phyloP scores from a whole-genome alignment of 2,888 invertebrate genomes.

The Oligia latruncula region DNA sequence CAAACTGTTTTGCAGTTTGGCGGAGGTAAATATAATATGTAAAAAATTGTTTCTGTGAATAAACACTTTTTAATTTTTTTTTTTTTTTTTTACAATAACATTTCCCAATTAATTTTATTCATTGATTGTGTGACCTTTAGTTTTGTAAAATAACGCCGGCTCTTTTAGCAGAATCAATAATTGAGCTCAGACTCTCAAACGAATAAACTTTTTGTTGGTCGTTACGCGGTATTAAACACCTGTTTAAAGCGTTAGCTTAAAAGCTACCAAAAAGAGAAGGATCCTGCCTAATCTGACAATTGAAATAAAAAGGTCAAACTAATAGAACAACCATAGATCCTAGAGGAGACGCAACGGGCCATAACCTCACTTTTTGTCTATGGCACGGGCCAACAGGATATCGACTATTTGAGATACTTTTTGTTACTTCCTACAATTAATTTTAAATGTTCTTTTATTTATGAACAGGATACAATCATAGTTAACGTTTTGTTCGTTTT shows the following conservation, averaged over 20 bases:
- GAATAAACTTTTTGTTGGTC: background rate
- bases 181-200: background rate
- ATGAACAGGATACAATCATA: slow-evolving; percentile 16
- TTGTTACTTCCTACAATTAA: slow-evolving; percentile 63
- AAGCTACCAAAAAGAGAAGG: background rate
- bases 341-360: slow-evolving; percentile 51
- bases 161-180: background rate
- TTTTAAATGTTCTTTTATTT: slow-evolving; percentile 38
- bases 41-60: no score
- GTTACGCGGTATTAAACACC: background rate
- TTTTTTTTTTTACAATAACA: no score
- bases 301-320: slow-evolving; percentile 41
- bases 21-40: no score
- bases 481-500: slow-evolving; percentile 19
- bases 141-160: background rate
- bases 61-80: no score
- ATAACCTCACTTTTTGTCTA: slow-evolving; percentile 61
- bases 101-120: background rate
- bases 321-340: slow-evolving; percentile 63
- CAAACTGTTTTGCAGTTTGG: no score
- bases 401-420: slow-evolving; percentile 59
- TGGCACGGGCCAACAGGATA: slow-evolving; percentile 71
- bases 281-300: slow-evolving; percentile 4
- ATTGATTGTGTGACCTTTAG: no score
- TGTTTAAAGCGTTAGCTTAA: background rate